Evolutionary conservation across 2,113 vertebrate genomes (phyloP).

Genomic region (Gnathonemus longibarbis): DNA sequence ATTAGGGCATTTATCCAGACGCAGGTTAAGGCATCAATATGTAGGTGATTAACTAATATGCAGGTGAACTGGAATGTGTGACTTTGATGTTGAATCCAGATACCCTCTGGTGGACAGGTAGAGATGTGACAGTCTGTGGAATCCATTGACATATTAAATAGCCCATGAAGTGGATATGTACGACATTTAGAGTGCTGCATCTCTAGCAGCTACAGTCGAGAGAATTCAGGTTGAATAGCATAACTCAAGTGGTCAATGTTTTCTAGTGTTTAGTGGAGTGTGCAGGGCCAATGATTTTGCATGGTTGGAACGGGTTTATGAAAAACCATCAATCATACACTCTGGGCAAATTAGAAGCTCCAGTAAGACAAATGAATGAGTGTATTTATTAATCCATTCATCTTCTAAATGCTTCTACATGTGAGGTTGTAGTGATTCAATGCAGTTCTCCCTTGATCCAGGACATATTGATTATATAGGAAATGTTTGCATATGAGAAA

Average conservation of each 20-base stretch:
- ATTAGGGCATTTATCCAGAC: neutral
- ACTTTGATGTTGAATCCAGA: neutral
- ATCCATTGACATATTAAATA: neutral
- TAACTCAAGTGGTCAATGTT: neutral
- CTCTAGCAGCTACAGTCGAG: neutral
- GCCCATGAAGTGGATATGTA: neutral
- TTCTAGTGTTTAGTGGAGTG: neutral
- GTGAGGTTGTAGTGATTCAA: neutral
- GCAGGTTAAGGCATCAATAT: neutral
- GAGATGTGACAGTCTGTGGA: neutral
- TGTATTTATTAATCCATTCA: neutral
- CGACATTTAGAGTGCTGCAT: neutral
- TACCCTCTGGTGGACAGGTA: neutral
- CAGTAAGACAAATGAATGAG: neutral
- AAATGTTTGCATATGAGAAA: neutral
- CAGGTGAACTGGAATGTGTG: neutral
- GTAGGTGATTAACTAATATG: neutral
- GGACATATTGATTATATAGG: neutral
- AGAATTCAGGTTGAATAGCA: neutral
- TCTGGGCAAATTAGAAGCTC: neutral
- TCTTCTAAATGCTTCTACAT: neutral
- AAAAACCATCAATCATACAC: neutral
- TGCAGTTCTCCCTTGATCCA: neutral
- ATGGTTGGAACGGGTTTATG: neutral
- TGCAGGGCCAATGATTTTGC: neutral